These are phyloP conservation scores for Drosophila trapezifrons DNA, from an alignment of 1,140 invertebrate genomes.

Conservation along the genomic window DNA sequence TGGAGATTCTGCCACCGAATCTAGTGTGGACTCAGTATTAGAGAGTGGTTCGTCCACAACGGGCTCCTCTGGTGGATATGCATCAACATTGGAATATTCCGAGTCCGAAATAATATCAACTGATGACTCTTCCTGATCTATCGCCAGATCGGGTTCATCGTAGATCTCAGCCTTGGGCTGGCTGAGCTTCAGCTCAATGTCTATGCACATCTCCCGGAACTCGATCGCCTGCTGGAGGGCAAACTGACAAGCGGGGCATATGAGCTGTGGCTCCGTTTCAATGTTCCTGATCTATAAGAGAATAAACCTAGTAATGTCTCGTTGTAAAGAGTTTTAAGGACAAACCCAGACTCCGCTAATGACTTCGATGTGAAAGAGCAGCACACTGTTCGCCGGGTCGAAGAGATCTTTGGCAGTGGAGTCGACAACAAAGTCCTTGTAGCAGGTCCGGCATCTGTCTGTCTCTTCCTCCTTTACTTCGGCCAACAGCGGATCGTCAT, in stretches of 20 bases:
- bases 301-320: not conserved
- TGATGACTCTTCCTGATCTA: not conserved
- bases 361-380: conserved; percentile 70
- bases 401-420: conserved; percentile 48
- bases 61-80: not conserved
- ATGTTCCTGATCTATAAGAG: conserved; percentile 38
- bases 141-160: conserved; percentile 3
- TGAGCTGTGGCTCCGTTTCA: conserved; percentile 28
- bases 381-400: conserved; percentile 43
- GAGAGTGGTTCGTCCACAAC: not conserved
- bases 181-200: conserved; percentile 39
- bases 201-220: conserved; percentile 62
- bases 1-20: conserved; percentile 1
- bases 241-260: conserved; percentile 43
- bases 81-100: conserved; percentile 3
- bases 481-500: conserved; percentile 1
- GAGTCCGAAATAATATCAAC: not conserved
- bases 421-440: conserved; percentile 22
- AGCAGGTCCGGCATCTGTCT: conserved; percentile 55
- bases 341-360: conserved; percentile 70
- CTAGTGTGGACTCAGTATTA: not conserved
- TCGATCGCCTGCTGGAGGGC: conserved; percentile 51
- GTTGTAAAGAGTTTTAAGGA: not conserved
- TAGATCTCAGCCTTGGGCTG: not conserved
- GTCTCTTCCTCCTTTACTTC: not conserved